Evolutionary conservation across 2,888 invertebrate species (phyloP), one percentile per base, ranked within the genome.

Genomic region (Netelia inedita): DNA sequence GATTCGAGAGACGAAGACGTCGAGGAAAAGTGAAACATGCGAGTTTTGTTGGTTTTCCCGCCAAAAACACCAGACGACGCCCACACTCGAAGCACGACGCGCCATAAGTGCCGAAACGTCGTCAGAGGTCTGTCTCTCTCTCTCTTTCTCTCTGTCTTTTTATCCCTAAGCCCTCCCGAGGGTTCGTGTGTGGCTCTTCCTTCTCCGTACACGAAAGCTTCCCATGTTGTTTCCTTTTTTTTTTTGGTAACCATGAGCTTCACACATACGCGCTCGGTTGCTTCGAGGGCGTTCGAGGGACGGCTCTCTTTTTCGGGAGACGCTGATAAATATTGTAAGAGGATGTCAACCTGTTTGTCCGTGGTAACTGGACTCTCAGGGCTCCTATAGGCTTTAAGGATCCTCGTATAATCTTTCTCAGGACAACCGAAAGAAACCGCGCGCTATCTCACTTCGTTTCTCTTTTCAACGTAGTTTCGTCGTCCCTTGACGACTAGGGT

Each of bases 291-390:
- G 14, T 16, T 16, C 57, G 21, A 57, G 57, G 21, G 53, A 57
- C 57, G 21, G 57, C 57, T n/a, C 57, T 57, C 21, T 57, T n/a
- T 8, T 16, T 1, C 9, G 9, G 57, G 19, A 72, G 74, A 83
- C 81, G 72, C 86, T 79, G 86, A 87, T 89, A 88, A 88, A 89
- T 89, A 87, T 87, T 87, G 85, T 87, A 88, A 87, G 83, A 87
- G 87, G 87, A 89, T 87, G 88, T 89, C 88, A 89, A 89, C 88
- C 87, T 89, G 88, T 89, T 89, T 89, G 79, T 83, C 81, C 83
- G 74, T 71, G 86, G 85, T 86, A 88, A 86, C 85, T 85, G 83
- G 84, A 89, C 83, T 85, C 75, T 74, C 11, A 46, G 65, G 61
- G 75, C 50, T 80, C 74, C 19, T 23, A 19, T 9, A 55, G 69